phyloP scores from a whole-genome alignment of 2,113 vertebrate genomes.

The Amia ocellicauda region DNA sequence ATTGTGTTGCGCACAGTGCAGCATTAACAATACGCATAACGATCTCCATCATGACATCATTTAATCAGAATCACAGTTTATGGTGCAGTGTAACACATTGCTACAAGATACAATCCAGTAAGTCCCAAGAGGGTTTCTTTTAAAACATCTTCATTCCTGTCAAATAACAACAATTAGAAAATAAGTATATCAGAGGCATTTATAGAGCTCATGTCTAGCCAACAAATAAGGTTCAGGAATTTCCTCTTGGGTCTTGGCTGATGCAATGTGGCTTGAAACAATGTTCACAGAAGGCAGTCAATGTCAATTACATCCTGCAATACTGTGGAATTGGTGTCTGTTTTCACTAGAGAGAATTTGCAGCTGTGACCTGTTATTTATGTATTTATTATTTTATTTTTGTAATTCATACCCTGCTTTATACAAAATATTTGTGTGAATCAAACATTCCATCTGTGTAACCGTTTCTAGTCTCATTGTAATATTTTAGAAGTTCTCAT shows the following conservation, averaged over 20 bases:
- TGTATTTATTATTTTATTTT: too few species aligned
- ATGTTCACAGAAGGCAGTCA: not conserved
- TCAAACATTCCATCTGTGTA: too few species aligned
- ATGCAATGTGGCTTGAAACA: not conserved
- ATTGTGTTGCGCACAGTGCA: too few species aligned
- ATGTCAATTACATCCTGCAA: not conserved
- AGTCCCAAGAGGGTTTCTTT: not conserved
- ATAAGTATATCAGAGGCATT: too few species aligned
- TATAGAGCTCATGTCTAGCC: constrained; percentile 2
- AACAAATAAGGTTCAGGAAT: not conserved
- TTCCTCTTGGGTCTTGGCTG: not conserved
- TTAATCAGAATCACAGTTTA: too few species aligned
- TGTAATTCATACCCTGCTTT: too few species aligned
- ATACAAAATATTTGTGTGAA: too few species aligned
- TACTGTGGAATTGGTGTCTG: not conserved
- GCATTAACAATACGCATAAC: too few species aligned
- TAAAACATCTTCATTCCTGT: not conserved
- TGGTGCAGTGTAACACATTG: not conserved
- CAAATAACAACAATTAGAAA: not conserved
- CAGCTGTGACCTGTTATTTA: not conserved
- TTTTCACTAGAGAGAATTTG: not conserved
- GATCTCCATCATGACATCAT: too few species aligned
- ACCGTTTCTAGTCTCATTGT: too few species aligned
- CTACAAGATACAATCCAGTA: not conserved
- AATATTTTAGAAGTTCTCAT: too few species aligned